Percentiles rank a stretch among this genome's conserved stretches.
phyloP scores from a whole-genome alignment of 2,888 invertebrate genomes.

The Hirtodrosophila trivittata region DNA sequence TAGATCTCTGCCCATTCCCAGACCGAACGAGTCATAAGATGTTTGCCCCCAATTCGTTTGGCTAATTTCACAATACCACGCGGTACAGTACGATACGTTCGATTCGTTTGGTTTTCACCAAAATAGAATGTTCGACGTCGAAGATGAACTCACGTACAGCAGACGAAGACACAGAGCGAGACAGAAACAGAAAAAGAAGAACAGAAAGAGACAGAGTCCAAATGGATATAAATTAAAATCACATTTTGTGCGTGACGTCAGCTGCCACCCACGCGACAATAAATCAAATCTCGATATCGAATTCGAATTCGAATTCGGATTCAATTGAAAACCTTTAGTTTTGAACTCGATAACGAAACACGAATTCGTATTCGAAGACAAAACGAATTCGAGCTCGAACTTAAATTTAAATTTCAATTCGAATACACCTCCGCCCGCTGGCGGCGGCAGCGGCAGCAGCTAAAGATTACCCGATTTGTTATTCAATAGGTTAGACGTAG shows the following conservation, averaged over 20 bases:
- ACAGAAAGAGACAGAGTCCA: constrained; percentile 17
- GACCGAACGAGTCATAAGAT: constrained; percentile 17
- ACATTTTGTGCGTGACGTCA: constrained; percentile 38
- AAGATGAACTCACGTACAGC: neutral
- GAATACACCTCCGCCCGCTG: neutral
- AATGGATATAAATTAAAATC: constrained; percentile 22
- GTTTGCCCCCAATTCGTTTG: constrained; percentile 24
- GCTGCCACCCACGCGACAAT: constrained; percentile 36
- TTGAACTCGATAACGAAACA: too few relatives aligned
- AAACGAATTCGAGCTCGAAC: too few relatives aligned
- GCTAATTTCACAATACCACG: constrained; percentile 54
- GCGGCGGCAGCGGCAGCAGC: too few relatives aligned
- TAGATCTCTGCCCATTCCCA: too few relatives aligned
- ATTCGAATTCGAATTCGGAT: neutral
- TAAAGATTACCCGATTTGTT: constrained; percentile 37
- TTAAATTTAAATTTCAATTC: neutral
- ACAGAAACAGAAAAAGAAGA: neutral
- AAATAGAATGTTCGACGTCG: constrained; percentile 48
- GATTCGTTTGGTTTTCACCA: constrained; percentile 4
- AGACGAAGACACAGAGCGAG: neutral
- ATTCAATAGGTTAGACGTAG: constrained; percentile 52
- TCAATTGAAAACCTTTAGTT: too few relatives aligned
- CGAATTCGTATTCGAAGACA: too few relatives aligned
- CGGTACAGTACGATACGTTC: constrained; percentile 11
- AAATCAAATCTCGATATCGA: constrained; percentile 21